Base-by-base conservation (phyloP, 2,113 vertebrate species). In the Pomatorhinus ruficollis region DNA sequence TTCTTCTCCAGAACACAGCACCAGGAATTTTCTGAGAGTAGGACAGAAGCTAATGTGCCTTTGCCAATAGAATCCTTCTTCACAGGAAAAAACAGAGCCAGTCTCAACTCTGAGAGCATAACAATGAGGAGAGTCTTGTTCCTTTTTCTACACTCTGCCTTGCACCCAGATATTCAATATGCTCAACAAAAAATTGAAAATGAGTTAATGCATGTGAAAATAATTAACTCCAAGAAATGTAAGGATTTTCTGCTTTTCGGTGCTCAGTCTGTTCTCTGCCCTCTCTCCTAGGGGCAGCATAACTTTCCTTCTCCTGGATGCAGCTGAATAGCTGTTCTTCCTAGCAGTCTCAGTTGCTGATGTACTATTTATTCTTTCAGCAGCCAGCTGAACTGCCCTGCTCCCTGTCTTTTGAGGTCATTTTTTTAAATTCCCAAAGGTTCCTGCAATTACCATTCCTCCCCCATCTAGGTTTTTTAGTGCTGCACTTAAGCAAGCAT, bases 341-440 rank as follows among this genome's bases (percentile, higher is more conserved):
- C 39, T 27, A 66, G 54, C 85, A 90, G 28, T 90, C 84, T 54
- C 50, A 39, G 30, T 74, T 77, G 59, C 44, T 37, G 87, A 80
- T 80, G 87, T 33, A 17, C 47, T 83, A 19, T 57, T 94, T 87
- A 56, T 84, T 82, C 66, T 90, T 87, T 83, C 63, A 94, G 54
- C 78, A 96, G 78, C 12, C 82, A 80, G 54, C 33, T 86, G 66
- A 93, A 54, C 59, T 89, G 42, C 54, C 66, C 40, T 69, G 57
- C 77, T 84, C 33, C 49, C 74, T 84, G 74, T 56, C 70, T 92
- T 88, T 83, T 69, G 78, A 88, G 75, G 75, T 87, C 23, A 74
- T 25, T 21, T 87, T 85, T 84, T 72, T 68, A 25, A 89, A 96
- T 87, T 89, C 89, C 78, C 81, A 42, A 82, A 72, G 75, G 79